phyloP scores from a whole-genome alignment of 2,797 vertebrate genomes.

The Streptopelia turtur region DNA sequence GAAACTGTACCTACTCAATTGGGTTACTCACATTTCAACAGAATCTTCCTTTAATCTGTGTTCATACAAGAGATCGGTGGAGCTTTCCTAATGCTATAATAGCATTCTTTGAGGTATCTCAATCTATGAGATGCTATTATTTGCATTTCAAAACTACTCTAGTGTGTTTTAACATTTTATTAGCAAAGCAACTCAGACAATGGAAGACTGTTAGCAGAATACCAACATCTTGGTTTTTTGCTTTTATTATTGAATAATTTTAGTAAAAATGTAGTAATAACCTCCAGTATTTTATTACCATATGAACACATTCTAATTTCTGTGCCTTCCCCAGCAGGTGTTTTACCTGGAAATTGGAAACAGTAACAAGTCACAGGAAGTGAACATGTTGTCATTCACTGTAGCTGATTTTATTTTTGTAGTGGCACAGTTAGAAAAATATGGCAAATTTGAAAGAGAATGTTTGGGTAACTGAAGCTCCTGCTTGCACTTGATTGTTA shows the following conservation, averaged over 20 bases:
- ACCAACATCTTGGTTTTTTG: not conserved
- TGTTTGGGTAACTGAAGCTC: not conserved
- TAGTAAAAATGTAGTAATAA: not conserved
- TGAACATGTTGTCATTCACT: not conserved
- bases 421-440: not conserved
- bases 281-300: not conserved
- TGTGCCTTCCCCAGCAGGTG: not conserved
- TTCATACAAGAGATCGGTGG: not conserved
- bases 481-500: not conserved
- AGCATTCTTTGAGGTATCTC: not conserved
- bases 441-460: not conserved
- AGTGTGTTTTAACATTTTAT: not conserved
- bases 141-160: not conserved
- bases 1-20: not conserved
- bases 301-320: not conserved
- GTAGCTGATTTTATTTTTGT: not conserved
- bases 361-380: not conserved
- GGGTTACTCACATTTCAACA: not conserved
- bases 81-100: not conserved
- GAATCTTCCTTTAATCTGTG: not conserved
- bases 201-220: not conserved
- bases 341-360: not conserved
- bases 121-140: not conserved
- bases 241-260: not conserved
- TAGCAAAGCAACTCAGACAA: not conserved